Evolutionary conservation across 2,888 invertebrate genomes (phyloP), one percentile per base, ranked within the genome.

Genomic region (Schizotus pectinicornis): DNA sequence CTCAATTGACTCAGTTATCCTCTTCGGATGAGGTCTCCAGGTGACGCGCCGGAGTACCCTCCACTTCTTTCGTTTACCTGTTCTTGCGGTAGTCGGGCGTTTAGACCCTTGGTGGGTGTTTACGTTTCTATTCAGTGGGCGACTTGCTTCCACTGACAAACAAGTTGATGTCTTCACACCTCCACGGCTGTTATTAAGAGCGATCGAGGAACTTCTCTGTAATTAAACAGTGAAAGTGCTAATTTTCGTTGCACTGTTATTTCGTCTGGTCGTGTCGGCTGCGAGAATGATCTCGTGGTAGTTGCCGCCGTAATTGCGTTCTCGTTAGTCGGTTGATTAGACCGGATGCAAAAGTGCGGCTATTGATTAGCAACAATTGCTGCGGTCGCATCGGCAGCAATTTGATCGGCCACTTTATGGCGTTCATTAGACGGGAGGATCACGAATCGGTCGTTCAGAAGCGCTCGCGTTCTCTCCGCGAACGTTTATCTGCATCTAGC

Each of bases 381-480:
- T 31, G 42, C 32, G 31, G 14, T 36, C 37, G 49, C 42, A 54
- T 53, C 51, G 39, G 60, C 61, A 48, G 64, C 69, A 67, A 71
- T 70, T 69, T 68, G 68, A 70, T 67, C 64, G 67, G 67, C 67
- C 69, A 72, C 64, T 71, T 73, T 71, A 73, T 72, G 68, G 69
- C 66, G 59, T 71, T 70, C 71, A 72, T 72, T 71, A 73, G 69
- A 71, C 63, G 59, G 58, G 63, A 67, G 67, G 67, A 70, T 72
- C 70, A 73, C 72, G 71, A 71, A 51, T 49, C 56, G 64, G 61
- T 54, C 64, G 62, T 67, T 67, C 62, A 61, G 64, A 57, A 65
- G 60, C 61, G 65, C 55, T 53, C 45, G 41, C 22, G 22, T 22
- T 22, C 22, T 22, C 22, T 22, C 22, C 22, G 5, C 30, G 36